Evolutionary conservation across 64 coral and sea anemone genomes (phyloP).

Genomic region (Dendronephthya gigantea): DNA sequence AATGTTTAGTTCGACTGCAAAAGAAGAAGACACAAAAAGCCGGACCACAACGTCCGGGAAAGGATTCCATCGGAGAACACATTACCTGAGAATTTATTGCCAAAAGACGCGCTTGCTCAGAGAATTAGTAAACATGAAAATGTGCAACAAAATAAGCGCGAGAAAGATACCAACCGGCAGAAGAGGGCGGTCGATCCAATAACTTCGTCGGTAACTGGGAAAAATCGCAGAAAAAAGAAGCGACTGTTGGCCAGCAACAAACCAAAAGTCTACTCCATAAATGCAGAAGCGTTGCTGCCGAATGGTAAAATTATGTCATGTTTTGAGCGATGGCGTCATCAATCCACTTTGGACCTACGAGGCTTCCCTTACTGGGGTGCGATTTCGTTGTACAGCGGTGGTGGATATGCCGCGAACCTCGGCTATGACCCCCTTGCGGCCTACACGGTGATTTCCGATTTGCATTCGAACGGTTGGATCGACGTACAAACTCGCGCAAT

Average conservation of each 20-base stretch:
- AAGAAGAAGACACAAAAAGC: not conserved
- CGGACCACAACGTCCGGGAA: not conserved
- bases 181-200: slow-evolving; percentile 65
- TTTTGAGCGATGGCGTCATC: slow-evolving; percentile 62
- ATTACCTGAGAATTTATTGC: too few relatives aligned
- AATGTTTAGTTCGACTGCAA: not conserved
- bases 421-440: slow-evolving; percentile 66
- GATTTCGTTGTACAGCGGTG: slow-evolving; percentile 53
- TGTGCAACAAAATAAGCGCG: too few relatives aligned
- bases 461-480: slow-evolving; percentile 75
- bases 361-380: slow-evolving; percentile 82
- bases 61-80: too few relatives aligned
- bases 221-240: slow-evolving; percentile 49
- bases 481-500: slow-evolving; percentile 42
- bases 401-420: slow-evolving; percentile 66
- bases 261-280: slow-evolving; percentile 54
- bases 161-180: too few relatives aligned
- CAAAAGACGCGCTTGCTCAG: too few relatives aligned
- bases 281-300: slow-evolving; percentile 43
- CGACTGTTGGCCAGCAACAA: not conserved
- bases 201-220: slow-evolving; percentile 60
- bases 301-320: slow-evolving; percentile 76
- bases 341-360: slow-evolving; percentile 29
- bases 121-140: too few relatives aligned
- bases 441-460: slow-evolving; percentile 71